These are phyloP conservation scores for Bursaphelenchus mucronatus DNA, from an alignment of 1,140 invertebrate species.

Conservation along the genomic window DNA sequence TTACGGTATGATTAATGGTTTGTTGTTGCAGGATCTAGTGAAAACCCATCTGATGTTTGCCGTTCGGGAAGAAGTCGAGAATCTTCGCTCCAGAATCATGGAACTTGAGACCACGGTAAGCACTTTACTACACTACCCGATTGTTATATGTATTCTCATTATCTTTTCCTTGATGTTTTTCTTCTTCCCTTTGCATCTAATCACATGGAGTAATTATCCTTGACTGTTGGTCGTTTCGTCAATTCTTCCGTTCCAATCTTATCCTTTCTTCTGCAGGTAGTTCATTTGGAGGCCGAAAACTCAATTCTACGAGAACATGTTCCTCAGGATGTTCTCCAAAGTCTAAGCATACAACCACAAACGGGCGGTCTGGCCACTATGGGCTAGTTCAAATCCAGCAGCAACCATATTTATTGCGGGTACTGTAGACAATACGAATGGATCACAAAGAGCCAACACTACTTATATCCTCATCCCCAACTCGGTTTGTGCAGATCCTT, in stretches of 20 bases:
- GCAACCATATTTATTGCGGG: no score
- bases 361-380: no score
- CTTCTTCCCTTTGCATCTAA: no score
- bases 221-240: constrained; percentile 14
- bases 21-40: constrained; percentile 52
- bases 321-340: constrained; percentile 47
- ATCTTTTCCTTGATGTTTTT: no score
- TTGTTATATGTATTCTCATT: no score
- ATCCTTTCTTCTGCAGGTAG: constrained; percentile 33
- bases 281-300: constrained; percentile 53
- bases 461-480: no score
- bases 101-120: constrained; percentile 53
- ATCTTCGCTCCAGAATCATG: constrained; percentile 46
- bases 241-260: neutral
- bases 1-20: neutral
- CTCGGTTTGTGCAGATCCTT: no score
- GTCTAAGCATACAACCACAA: constrained; percentile 26
- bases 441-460: no score
- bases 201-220: no score
- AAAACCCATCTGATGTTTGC: constrained; percentile 61
- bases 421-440: no score
- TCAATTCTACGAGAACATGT: constrained; percentile 51
- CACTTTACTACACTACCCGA: no score
- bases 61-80: constrained; percentile 59
- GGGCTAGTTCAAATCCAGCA: no score